phyloP scores from a whole-genome alignment of 2,888 invertebrate genomes.

The Oligia strigilis region DNA sequence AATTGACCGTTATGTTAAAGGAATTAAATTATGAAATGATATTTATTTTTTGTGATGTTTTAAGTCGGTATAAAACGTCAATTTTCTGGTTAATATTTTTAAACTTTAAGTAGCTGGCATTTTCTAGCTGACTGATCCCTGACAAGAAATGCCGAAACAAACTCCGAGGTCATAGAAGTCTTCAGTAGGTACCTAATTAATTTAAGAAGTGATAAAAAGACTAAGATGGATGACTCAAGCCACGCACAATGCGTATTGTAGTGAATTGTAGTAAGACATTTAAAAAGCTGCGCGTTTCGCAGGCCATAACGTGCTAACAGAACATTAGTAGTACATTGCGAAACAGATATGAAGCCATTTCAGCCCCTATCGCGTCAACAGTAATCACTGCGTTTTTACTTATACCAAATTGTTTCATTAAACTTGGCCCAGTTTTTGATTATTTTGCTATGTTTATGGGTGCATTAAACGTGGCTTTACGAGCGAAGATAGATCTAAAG shows the following conservation, averaged over 20 bases:
- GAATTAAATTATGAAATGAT: not conserved
- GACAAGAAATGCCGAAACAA: not conserved
- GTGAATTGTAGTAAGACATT: constrained; percentile 15
- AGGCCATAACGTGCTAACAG: constrained; percentile 65
- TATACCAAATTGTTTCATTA: constrained; percentile 55
- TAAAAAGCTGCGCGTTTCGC: constrained; percentile 67
- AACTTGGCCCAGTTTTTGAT: constrained; percentile 55
- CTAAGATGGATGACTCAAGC: not conserved
- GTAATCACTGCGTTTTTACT: constrained; percentile 57
- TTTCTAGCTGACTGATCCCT: not conserved
- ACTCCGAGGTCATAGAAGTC: not conserved
- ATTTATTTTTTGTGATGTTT: not conserved
- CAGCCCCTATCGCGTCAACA: constrained; percentile 58
- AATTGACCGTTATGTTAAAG: not conserved
- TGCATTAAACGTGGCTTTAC: not conserved
- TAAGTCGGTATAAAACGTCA: not conserved
- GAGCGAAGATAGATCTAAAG: not conserved
- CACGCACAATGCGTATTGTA: constrained; percentile 36
- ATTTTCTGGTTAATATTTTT: not conserved
- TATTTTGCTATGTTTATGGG: constrained; percentile 22
- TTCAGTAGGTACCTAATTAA: not conserved
- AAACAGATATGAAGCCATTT: constrained; percentile 70
- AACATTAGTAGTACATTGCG: constrained; percentile 66
- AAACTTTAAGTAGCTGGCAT: not conserved
- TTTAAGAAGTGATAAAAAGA: not conserved